Base-by-base conservation (phyloP, 2,797 vertebrate species). In the Liasis olivaceus region DNA sequence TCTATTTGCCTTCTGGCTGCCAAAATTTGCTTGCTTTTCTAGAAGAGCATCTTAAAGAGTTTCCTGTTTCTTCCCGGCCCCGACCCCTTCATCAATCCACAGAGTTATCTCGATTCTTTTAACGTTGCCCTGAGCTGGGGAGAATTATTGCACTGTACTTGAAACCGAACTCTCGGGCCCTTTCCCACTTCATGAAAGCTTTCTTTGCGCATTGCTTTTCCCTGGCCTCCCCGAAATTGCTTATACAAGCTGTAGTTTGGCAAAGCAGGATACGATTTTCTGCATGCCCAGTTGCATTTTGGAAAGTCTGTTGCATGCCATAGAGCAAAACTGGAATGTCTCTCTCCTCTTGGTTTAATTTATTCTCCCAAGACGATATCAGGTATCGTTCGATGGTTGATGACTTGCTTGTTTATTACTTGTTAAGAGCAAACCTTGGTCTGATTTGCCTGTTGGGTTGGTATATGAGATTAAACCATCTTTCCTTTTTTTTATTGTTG, bases 291-390 rank as follows among this genome's bases (percentile, higher is more conserved):
- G 94, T 96, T 96, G 97, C 95, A 94, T 96, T 97, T 97, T 97
- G 97, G 94, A 96, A 96, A 95, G 94, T 96, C 64, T 96, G 97
- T 96, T 98, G 98, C 98, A 98, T 98, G 98, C 97, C 88, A 2
- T 95, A 94, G 89, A 95, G 96, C 93, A 96, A 96, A 93, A 95
- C 94, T 94, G 96, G 95, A 95, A 96, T 98, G 94, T 97, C 97
- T 97, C 97, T 93, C 94, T 97, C 87, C 15, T 88, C 36, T 81
- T 47, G 24, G 42, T 47, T 81, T 47, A 47, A 47, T 81, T 51
- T 85, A 15, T 42, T 62, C 97, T 98, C 91, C 98, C 98, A 97
- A 96, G 94, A 94, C 96, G 42, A 92, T 95, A 93, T 95, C 36
- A 63, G 97, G 97, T 98, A 98, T 81, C 1, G 2, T 47, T 81